Conservation (phyloP, 1,140 invertebrate species). For the Macrobrachium nipponense region DNA sequence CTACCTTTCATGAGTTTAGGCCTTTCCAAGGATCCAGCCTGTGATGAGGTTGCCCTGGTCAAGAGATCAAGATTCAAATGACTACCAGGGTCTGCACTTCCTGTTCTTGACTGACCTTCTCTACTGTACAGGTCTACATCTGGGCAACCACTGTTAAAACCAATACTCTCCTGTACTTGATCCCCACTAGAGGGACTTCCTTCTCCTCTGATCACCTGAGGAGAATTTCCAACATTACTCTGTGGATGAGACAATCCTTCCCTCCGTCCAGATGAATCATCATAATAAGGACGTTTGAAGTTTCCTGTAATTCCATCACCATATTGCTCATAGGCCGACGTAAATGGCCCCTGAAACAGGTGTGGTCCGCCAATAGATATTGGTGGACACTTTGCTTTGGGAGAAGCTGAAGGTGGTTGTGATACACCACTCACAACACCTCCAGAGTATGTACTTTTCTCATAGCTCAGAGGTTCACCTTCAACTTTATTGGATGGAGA, state of each 20-base stretch:
- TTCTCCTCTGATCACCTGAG: constrained; percentile 31
- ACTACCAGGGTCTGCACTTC: constrained; percentile 4
- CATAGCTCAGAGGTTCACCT: constrained; percentile 31
- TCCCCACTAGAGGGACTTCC: constrained; percentile 31
- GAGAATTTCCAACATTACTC: constrained; percentile 7
- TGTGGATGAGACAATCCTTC: constrained; percentile 11
- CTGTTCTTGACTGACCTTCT: constrained; percentile 25
- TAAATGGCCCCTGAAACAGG: constrained; percentile 46
- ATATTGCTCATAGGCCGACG: constrained; percentile 45
- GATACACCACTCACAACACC: constrained; percentile 17
- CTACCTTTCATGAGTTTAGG: constrained; percentile 42
- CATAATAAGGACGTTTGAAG: constrained; percentile 52
- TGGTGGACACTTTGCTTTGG: constrained; percentile 31
- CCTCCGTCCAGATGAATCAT: constrained; percentile 29
- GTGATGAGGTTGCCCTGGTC: constrained; percentile 23
- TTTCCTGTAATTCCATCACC: constrained; percentile 34
- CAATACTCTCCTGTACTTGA: neutral
- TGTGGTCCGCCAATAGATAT: constrained; percentile 29
- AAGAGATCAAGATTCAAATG: constrained; percentile 15
- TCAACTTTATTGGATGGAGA: constrained; percentile 24
- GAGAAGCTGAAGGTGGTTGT: constrained; percentile 16
- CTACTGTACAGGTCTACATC: constrained; percentile 25
- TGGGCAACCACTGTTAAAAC: constrained; percentile 27
- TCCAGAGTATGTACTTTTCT: constrained; percentile 29
- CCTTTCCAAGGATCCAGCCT: constrained; percentile 19